A percentile compares a stretch with the other conserved stretches of the same genome.
These are phyloP conservation scores for Doris montereyensis DNA, from an alignment of 2,888 invertebrate genomes.

Conservation along the genomic window DNA sequence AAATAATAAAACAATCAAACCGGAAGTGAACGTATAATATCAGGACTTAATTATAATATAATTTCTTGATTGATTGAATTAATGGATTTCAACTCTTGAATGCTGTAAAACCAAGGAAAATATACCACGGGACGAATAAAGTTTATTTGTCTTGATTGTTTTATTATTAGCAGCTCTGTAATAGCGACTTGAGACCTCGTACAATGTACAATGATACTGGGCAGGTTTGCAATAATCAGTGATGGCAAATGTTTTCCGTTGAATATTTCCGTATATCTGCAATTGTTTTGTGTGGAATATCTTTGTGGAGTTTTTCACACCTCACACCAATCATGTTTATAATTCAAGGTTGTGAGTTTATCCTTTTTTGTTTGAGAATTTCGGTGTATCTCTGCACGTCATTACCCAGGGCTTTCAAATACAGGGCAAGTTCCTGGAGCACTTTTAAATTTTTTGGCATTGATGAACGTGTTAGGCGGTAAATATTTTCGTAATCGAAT, in stretches of 20 bases:
- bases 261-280: neutral
- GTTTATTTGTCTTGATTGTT: no score
- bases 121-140: no score
- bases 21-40: no score
- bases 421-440: neutral
- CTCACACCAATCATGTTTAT: neutral
- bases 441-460: neutral
- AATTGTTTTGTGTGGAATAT: neutral
- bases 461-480: neutral
- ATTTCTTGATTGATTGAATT: no score
- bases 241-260: neutral
- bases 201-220: no score
- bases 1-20: no score
- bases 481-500: neutral
- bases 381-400: neutral
- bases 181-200: no score
- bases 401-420: neutral
- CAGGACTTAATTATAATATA: no score
- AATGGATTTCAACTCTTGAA: no score
- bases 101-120: no score
- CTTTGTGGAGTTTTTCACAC: conserved; percentile 14
- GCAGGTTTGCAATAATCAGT: no score
- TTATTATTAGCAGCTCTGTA: no score
- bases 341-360: neutral
- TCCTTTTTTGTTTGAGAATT: conserved; percentile 2